Base-by-base conservation (phyloP, 2,113 vertebrate genomes). In the Gadus chalcogrammus region DNA sequence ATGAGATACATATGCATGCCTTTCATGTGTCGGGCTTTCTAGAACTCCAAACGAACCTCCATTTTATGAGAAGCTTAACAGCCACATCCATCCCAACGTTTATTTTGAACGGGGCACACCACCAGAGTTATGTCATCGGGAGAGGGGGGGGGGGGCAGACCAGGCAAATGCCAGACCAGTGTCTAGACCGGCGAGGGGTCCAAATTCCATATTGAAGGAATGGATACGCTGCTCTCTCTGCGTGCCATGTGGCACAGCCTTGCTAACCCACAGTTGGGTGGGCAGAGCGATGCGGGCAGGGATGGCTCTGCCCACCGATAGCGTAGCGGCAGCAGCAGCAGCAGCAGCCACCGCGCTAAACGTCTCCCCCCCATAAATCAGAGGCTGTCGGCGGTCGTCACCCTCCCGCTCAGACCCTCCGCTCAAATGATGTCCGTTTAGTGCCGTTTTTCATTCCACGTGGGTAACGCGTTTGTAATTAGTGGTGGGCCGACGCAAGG, bases 401-500 rank as follows among this genome's bases (percentile, higher is more conserved):
- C 87, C 81, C 22, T 24, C 88, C 84, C 90, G 31, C 31, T 31
- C 31, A 84, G 89, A 55, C 83, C 80, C 82, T 73, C 75, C 22
- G 22, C 22, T 77, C 90, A 83, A 89, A 91, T 61, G 75, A 87
- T 76, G 75, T 82, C 80, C 72, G 83, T 83, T 75, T 82, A 56
- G 58, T 74, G 73, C 68, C 61, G 81, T 84, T 85, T 84, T 87
- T 87, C 82, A 74, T 84, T 78, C 31, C 31, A 3, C 31, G 3
- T 6, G 81, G 85, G 71, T 82, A 82, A 85, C 82, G 88, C 84
- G 75, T 80, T 70, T 66, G 76, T 81, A 88, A 88, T 89, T 92
- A 91, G 89, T 88, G 89, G 90, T 89, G 88, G 81, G 79, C 85
- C 86, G 79, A 88, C 84, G 87, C 85, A 82, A 83, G 75, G 77